These are phyloP conservation scores for Phrynocephalus vlangalii DNA, from an alignment of 2,797 vertebrate genomes.

Conservation along the genomic window DNA sequence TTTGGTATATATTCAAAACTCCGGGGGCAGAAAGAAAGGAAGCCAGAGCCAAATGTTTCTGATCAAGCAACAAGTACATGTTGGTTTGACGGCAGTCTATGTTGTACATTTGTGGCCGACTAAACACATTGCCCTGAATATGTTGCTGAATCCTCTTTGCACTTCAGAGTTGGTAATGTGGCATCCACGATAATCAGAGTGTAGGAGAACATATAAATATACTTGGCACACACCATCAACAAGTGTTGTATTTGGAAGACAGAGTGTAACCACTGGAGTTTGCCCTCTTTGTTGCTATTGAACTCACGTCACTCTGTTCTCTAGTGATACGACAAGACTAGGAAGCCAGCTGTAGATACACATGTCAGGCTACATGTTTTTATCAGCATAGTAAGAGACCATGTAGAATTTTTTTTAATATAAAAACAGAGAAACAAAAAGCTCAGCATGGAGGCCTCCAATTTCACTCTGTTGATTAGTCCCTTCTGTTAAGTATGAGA, in stretches of 20 bases:
- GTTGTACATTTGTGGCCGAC: neutral
- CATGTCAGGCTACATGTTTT: neutral
- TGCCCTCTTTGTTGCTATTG: constrained; percentile 1
- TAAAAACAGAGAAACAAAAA: neutral
- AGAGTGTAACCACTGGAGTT: neutral
- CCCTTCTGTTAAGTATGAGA: neutral
- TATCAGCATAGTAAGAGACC: neutral
- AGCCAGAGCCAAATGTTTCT: neutral
- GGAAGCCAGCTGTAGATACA: neutral
- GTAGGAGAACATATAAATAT: constrained; percentile 21
- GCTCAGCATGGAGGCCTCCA: neutral
- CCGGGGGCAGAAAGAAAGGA: constrained; percentile 15
- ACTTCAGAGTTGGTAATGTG: neutral
- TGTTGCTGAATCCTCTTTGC: neutral
- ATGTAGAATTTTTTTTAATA: too few species aligned
- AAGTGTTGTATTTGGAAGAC: constrained; percentile 16
- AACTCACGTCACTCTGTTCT: neutral
- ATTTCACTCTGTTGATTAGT: neutral
- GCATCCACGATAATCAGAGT: constrained; percentile 5
- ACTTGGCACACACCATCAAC: neutral
- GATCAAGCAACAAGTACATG: neutral
- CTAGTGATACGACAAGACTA: neutral
- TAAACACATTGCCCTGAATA: neutral
- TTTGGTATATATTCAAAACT: constrained; percentile 19
- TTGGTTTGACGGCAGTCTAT: neutral